Base-by-base conservation (phyloP, 2,888 invertebrate species). In the Sphinx pinastri region DNA sequence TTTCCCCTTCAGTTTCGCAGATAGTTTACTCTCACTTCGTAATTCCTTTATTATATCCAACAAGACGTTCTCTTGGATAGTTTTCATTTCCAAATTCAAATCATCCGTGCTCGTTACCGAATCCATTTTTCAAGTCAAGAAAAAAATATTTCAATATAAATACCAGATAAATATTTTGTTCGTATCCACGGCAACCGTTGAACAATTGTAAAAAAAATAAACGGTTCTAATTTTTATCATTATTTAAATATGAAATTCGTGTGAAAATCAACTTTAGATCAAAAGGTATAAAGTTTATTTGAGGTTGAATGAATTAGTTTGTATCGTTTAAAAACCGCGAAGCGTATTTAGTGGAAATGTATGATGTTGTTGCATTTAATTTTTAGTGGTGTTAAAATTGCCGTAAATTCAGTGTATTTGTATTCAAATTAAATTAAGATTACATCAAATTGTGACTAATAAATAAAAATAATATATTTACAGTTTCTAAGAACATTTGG, bases 31-130 rank as follows among this genome's bases (percentile, higher is more conserved):
- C 68, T 88, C 89, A 69, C 79, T 78, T 71, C 91, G 89, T 14
- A 92, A 60, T 75, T 92, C 92, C 74, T 88, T 91, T 38, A 93
- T 88, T 52, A 93, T 86, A 16, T 88, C 87, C 47, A 93, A 78
- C 12, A 93, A 82, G 51, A 89, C 79, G 70, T 90, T 91, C 70
- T 93, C 90, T 81, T 91, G 87, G 3, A 73, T 76, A 49, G 79
- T 78, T 77, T 88, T 89, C 8, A 80, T 75, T 55, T 90, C 86
- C 38, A 76, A 55, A 45, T 70, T 51, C 14, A 84, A 66, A 70
- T 84, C 80, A 47, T 87, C 87, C 14, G 90, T 88, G 70, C 81
- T 88, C 8, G 88, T 88, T 10, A 81, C 73, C 51, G 83, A 86
- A 84, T 93, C 89, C 93, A 93, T 93, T 67, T 59, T 74, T 16